Conservation (phyloP, 2,888 invertebrate species). For the Pomacea canaliculata region DNA sequence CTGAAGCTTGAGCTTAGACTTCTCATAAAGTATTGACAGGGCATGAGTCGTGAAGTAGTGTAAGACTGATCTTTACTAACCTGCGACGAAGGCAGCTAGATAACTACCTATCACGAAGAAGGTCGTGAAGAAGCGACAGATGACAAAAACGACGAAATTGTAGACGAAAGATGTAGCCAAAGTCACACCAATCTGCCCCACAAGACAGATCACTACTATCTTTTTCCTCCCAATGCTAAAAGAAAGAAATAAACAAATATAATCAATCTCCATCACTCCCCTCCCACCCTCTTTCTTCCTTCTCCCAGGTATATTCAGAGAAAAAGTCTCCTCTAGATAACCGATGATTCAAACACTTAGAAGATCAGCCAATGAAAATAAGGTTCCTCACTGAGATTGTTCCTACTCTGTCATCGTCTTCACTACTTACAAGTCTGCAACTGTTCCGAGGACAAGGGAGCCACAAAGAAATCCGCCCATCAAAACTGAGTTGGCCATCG, state of each 20-base stretch:
- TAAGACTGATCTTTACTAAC: slow-evolving; percentile 51
- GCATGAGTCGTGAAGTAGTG: no score
- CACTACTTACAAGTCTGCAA: slow-evolving; percentile 41
- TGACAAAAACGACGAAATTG: slow-evolving; percentile 79
- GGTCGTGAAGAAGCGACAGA: slow-evolving; percentile 79
- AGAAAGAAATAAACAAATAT: not conserved
- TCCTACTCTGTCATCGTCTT: no score
- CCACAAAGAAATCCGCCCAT: slow-evolving; percentile 43
- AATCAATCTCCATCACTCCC: no score
- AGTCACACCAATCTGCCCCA: slow-evolving; percentile 77
- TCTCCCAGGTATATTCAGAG: no score
- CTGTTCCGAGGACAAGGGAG: slow-evolving; percentile 36
- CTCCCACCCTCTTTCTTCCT: no score
- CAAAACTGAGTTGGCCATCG: slow-evolving; percentile 42
- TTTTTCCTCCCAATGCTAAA: slow-evolving; percentile 80
- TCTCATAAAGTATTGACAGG: no score
- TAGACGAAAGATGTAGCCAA: slow-evolving; percentile 78
- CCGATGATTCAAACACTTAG: no score
- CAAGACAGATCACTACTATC: slow-evolving; percentile 80
- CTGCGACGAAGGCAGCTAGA: slow-evolving; percentile 83
- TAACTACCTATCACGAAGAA: slow-evolving; percentile 78
- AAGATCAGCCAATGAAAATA: no score
- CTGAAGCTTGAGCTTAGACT: no score
- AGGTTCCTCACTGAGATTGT: no score
- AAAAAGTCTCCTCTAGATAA: no score